Base-by-base conservation (phyloP, 1,140 invertebrate genomes). In the Anagrus nilaparvatae region DNA sequence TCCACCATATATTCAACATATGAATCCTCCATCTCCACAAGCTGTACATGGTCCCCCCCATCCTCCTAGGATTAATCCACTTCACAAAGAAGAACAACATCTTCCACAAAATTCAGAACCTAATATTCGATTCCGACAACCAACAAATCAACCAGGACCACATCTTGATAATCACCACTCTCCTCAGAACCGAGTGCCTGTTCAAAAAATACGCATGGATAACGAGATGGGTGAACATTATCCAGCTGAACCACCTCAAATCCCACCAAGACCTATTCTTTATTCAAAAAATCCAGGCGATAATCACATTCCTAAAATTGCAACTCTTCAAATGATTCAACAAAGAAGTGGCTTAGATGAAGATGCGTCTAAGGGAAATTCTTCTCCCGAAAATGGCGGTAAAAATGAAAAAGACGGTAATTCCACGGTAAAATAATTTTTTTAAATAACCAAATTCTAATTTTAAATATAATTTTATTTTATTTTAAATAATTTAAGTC, bases 291-390 rank as follows among this genome's bases (percentile, higher is more conserved):
- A 63, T 4, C 56, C 58, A 42, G 59, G 48, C 5, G 58, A 59
- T 37, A 48, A 59, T 35, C 33, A 63, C 14, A 42, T 58, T 5
- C 56, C 60, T 0, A 52, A 58, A 18, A 48, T 68, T 9, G 52
- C 65, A 2, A 81, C 79, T 1, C 55, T 82, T 20, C 79, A 81
- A 57, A 81, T 81, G 78, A 70, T 81, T 25, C 70, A 72, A 44
- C 65, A 69, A 23, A 56, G 55, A 1, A 59, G 61, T 0, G 52
- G 51, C 8, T 27, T 56, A 0, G 50, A 56, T 7, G 49, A 47
- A 4, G 56, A 55, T 5, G 49, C 5, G 27, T 31, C 7, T 9
- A 10, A 4, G 46, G 50, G n/a, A n/a, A n/a, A n/a, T n/a, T n/a
- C n/a, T n/a, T n/a, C n/a, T n/a, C n/a, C n/a, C n/a, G n/a, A n/a